Base-by-base conservation (phyloP, 2,113 vertebrate genomes). In the Tringa solitaria region DNA sequence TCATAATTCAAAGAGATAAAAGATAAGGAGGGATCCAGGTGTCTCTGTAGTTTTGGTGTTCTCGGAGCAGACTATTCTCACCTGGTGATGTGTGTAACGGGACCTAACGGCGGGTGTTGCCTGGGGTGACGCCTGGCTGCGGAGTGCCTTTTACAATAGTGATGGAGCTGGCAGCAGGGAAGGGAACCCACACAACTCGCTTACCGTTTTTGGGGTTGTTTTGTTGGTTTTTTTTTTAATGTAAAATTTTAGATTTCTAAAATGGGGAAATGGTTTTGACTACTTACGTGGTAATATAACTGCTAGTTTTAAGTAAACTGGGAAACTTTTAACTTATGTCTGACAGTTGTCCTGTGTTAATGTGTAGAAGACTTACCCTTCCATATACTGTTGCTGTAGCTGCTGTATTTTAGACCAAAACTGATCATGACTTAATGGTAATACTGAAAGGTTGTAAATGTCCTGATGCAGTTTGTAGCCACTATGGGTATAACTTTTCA, bases 311-410 rank as follows among this genome's bases (percentile, higher is more conserved):
- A 89, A 98, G 97, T 97, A 97, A 97, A 96, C 97, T 95, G 98
- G 97, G 97, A 97, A 96, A 93, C 97, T 98, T 99, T 98, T 98
- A 98, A 98, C 97, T 97, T 97, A 91, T 98, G 98, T 98, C 97
- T 97, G 95, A 97, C 98, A 97, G 97, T 97, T 97, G 98, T 99
- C 98, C 98, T 96, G 98, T 99, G 98, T 98, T 98, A 97, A 97
- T 98, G 98, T 99, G 98, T 99, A 99, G 98, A 98, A 95, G 95
- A 98, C 85, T 97, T 98, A 97, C 76, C 95, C 93, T 94, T 97
- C 98, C 98, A 94, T 98, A 97, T 98, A 97, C 98, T 97, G 97
- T 98, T 96, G 86, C 98, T 97, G 97, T 98, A 98, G 98, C 99
- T 98, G 98, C 98, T 99, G 96, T 97, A 98, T 98, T 97, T 97